Evolutionary conservation across 2,797 vertebrate genomes (phyloP).

Genomic region (Ctenopoma kingsleyae): DNA sequence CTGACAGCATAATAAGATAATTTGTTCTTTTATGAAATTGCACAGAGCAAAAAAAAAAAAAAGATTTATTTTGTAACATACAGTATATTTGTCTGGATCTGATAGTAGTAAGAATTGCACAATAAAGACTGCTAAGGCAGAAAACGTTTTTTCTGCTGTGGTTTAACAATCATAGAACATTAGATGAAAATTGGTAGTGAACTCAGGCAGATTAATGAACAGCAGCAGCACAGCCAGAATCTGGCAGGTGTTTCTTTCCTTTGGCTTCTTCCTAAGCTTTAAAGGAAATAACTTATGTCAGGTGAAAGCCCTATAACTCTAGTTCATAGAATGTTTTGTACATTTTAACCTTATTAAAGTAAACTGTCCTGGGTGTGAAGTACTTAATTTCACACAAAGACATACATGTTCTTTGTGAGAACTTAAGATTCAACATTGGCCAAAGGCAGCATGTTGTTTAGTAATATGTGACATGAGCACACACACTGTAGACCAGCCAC

Average conservation of each 20-base stretch:
- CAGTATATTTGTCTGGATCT: constrained; percentile 17
- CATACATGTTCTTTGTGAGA: neutral
- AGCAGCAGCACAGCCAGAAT: constrained; percentile 35
- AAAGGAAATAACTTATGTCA: constrained; percentile 42
- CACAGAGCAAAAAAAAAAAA: neutral
- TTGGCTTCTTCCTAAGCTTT: constrained; percentile 38
- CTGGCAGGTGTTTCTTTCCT: constrained; percentile 66
- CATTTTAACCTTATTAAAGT: neutral
- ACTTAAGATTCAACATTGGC: neutral
- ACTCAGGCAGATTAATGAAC: constrained; percentile 60
- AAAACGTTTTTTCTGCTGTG: constrained; percentile 31
- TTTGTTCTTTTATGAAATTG: constrained; percentile 42
- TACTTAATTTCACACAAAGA: no score
- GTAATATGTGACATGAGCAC: neutral
- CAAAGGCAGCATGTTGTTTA: neutral
- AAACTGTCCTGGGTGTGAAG: constrained; percentile 1
- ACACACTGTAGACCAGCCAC: neutral
- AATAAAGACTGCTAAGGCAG: constrained; percentile 18
- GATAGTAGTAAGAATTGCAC: constrained; percentile 22
- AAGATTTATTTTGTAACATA: constrained; percentile 20
- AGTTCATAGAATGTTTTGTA: neutral
- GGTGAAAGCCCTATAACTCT: neutral
- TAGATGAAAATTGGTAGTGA: constrained; percentile 55
- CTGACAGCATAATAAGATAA: neutral
- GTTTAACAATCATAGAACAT: constrained; percentile 46